Conservation (phyloP, 2,888 invertebrate genomes). For the Lycophotia porphyrea region DNA sequence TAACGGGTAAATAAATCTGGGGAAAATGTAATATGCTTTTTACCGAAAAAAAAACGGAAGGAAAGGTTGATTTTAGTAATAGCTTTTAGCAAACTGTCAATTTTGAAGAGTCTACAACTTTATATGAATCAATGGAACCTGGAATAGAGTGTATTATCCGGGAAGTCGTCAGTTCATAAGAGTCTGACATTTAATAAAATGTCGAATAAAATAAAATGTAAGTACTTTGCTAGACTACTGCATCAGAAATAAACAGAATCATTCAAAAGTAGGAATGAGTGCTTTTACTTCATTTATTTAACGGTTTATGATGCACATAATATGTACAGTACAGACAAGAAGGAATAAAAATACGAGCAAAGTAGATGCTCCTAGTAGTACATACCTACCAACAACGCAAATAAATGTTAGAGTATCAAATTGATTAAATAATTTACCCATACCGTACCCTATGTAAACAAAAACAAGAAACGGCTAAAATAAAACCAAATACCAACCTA, state of each 20-base stretch:
- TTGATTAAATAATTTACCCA: neutral
- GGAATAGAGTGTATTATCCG: neutral
- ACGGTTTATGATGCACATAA: neutral
- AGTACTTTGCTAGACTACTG: neutral
- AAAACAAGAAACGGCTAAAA: neutral
- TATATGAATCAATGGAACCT: neutral
- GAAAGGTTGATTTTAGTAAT: neutral
- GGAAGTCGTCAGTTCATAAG: neutral
- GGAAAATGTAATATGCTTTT: neutral
- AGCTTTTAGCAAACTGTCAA: neutral
- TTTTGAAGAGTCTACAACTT: neutral
- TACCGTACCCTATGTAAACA: neutral
- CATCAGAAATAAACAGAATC: neutral
- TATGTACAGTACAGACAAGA: too few species aligned
- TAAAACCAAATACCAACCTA: constrained; percentile 4
- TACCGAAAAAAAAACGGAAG: too few species aligned
- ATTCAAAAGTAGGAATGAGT: neutral
- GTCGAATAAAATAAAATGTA: neutral
- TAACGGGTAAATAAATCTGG: neutral
- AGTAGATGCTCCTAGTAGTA: neutral
- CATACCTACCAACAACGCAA: neutral
- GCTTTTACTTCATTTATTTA: neutral
- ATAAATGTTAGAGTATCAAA: neutral
- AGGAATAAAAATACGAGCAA: neutral
- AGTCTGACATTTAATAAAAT: neutral